Conservation (phyloP, 2,113 vertebrate species). For the Hemicordylus capensis region DNA sequence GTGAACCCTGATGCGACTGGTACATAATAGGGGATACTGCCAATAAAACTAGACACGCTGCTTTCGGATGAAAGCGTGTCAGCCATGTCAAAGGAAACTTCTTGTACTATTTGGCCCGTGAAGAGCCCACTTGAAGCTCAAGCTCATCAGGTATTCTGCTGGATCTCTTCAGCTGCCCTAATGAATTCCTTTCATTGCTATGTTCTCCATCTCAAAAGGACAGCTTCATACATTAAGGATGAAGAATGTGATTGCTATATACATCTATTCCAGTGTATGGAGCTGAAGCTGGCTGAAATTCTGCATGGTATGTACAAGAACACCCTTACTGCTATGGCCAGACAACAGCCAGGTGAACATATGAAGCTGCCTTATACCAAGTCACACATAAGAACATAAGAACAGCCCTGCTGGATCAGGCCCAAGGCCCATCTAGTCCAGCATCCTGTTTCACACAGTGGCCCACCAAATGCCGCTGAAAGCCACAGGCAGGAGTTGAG, state of each 20-base stretch:
- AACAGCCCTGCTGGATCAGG: too few relatives aligned
- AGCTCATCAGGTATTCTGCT: not conserved
- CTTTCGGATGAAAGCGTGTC: constrained; percentile 34
- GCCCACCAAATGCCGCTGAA: too few relatives aligned
- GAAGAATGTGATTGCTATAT: not conserved
- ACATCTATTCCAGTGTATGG: not conserved
- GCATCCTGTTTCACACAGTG: too few relatives aligned
- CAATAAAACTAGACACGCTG: constrained; percentile 51
- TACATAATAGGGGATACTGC: constrained; percentile 24
- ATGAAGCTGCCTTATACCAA: too few relatives aligned
- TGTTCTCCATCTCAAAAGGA: not conserved
- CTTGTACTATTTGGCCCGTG: not conserved
- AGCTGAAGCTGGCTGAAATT: too few relatives aligned
- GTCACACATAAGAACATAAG: too few relatives aligned
- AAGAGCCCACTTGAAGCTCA: not conserved
- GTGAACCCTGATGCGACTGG: constrained; percentile 50
- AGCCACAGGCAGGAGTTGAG: too few relatives aligned
- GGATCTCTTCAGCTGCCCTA: not conserved
- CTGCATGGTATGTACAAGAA: not conserved
- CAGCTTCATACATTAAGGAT: not conserved
- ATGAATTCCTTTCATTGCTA: not conserved
- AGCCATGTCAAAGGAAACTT: not conserved
- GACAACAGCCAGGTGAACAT: too few relatives aligned
- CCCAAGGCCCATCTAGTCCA: too few relatives aligned
- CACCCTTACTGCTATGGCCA: not conserved